These are phyloP conservation scores for Leuciscus waleckii DNA, from an alignment of 2,797 vertebrate species.

Conservation along the genomic window DNA sequence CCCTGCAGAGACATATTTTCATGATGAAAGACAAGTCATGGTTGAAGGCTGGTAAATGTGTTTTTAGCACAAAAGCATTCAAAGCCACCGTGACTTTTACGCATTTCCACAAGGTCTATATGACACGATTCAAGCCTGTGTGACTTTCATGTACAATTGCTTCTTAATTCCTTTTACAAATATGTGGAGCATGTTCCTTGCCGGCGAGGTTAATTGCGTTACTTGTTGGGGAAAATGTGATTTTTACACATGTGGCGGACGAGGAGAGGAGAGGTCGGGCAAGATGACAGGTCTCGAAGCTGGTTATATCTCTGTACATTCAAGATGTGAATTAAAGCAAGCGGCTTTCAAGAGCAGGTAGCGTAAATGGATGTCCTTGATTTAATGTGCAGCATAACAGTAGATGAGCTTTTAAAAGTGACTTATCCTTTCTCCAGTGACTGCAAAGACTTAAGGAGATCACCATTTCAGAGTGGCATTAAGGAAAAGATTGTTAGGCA, in stretches of 20 bases:
- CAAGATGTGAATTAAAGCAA: constrained; percentile 25
- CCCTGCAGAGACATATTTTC: constrained; percentile 18
- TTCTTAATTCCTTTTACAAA: constrained; percentile 29
- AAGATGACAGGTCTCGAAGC: not conserved
- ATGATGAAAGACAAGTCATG: constrained; percentile 29
- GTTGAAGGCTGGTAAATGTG: constrained; percentile 26
- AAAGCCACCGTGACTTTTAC: constrained; percentile 20
- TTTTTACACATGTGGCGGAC: constrained; percentile 2
- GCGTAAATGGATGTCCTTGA: constrained; percentile 21
- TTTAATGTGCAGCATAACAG: constrained; percentile 5
- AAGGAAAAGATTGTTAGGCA: not conserved
- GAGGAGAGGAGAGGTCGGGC: not conserved
- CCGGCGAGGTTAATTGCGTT: constrained; percentile 35
- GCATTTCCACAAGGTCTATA: constrained; percentile 20
- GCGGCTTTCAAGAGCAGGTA: not conserved
- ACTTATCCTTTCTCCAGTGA: constrained; percentile 13
- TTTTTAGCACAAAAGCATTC: constrained; percentile 28
- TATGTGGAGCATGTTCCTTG: not conserved
- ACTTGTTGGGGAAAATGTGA: constrained; percentile 22
- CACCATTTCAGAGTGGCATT: not conserved
- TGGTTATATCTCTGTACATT: constrained; percentile 20
- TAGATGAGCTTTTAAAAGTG: constrained; percentile 19
- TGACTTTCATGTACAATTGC: constrained; percentile 32
- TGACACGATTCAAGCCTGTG: not conserved
- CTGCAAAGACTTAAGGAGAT: not conserved